These are phyloP conservation scores for Todus mexicanus DNA, from an alignment of 2,797 vertebrate genomes.

Conservation along the genomic window DNA sequence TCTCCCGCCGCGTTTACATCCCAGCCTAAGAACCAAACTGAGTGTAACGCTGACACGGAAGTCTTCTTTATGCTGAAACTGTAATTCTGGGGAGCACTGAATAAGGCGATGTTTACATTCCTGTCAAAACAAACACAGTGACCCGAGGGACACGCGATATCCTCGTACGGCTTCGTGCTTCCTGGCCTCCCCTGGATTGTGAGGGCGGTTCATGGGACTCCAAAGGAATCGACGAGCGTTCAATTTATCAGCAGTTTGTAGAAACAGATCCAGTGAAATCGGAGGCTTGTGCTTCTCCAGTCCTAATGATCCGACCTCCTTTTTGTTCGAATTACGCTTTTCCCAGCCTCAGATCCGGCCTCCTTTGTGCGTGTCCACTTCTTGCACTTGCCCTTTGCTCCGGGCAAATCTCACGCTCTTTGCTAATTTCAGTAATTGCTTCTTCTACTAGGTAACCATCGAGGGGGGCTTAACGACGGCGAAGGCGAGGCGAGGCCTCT, in stretches of 20 bases:
- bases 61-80: conserved; percentile 84
- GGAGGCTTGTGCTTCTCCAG: not conserved
- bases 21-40: conserved; percentile 48
- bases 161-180: not conserved
- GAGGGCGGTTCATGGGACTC: not conserved
- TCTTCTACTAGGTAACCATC: not conserved
- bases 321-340: not conserved
- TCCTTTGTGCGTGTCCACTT: not conserved
- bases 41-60: conserved; percentile 71
- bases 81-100: conserved; percentile 54
- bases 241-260: not conserved
- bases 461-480: not conserved
- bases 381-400: not conserved
- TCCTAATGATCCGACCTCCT: not conserved
- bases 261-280: not conserved
- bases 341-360: not conserved
- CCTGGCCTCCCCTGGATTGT: not conserved
- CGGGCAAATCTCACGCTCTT: not conserved
- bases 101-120: conserved; percentile 28
- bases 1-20: conserved; percentile 61
- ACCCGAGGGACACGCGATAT: not conserved
- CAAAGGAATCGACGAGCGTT: not conserved
- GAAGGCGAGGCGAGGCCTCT: not conserved
- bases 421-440: not conserved
- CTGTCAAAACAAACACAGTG: not conserved